A percentile compares a stretch with the other conserved stretches of the same genome.
phyloP scores from a whole-genome alignment of 2,113 vertebrate genomes.

The Centropristis striata region DNA sequence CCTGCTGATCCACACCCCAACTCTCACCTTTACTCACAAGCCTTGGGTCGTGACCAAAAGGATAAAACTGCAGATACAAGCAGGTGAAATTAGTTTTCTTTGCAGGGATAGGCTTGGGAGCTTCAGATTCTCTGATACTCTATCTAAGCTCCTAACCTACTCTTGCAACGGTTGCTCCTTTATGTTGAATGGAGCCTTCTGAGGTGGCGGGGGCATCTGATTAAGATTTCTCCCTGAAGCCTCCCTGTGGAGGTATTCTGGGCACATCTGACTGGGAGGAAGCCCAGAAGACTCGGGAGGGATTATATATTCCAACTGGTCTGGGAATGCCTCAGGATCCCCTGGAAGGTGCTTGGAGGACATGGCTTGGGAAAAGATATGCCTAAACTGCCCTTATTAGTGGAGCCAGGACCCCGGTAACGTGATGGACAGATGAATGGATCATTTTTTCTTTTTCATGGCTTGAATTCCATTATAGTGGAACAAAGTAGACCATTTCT shows the following conservation, averaged over 20 bases:
- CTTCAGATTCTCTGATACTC: conserved; percentile 50
- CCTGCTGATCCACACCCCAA: conserved; percentile 25
- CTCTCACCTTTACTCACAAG: conserved; percentile 48
- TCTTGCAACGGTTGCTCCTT: conserved; percentile 52
- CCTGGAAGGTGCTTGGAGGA: conserved; percentile 43
- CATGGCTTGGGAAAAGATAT: conserved; percentile 25
- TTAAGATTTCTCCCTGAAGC: conserved; percentile 63
- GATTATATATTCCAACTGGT: conserved; percentile 59
- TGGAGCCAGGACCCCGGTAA: conserved; percentile 3
- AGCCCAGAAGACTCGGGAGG: conserved; percentile 47
- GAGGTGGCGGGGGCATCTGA: conserved; percentile 59
- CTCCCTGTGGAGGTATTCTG: conserved; percentile 49
- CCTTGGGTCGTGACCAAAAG: conserved; percentile 50
- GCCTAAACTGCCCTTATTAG: conserved; percentile 15
- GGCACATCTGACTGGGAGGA: conserved; percentile 59
- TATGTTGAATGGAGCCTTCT: conserved; percentile 42
- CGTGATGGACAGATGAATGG: background rate
- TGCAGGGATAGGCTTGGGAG: conserved; percentile 19
- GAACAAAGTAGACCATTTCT: background rate
- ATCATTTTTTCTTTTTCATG: background rate
- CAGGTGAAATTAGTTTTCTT: conserved; percentile 55
- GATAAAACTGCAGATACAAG: conserved; percentile 53
- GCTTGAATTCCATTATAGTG: background rate
- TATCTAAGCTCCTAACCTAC: conserved; percentile 53
- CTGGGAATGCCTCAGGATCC: conserved; percentile 51